These are phyloP conservation scores for Leptinotarsa rubiginosa DNA, from an alignment of 2,888 invertebrate species.

Conservation along the genomic window DNA sequence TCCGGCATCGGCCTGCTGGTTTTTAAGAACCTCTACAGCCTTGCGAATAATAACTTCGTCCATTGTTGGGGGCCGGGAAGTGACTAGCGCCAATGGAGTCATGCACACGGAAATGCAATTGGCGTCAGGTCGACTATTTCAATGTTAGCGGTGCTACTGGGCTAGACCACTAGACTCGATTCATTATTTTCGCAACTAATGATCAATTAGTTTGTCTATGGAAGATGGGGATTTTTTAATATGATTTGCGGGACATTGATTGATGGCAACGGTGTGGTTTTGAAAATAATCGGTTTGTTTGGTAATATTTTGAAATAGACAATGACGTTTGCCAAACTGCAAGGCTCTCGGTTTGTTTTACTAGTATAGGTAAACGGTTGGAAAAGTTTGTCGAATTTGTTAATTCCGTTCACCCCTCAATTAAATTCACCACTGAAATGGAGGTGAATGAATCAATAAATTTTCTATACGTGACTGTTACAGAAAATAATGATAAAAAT, in stretches of 20 bases:
- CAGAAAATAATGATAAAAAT: too few species aligned
- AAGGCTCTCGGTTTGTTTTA: too few species aligned
- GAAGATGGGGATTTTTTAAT: conserved; percentile 1
- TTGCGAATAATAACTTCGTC: conserved; percentile 48
- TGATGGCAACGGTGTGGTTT: neutral
- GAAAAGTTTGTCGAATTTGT: too few species aligned
- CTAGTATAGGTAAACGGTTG: too few species aligned
- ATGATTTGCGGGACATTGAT: neutral
- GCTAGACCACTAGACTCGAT: conserved; percentile 32
- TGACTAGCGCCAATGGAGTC: conserved; percentile 45
- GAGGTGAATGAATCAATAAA: too few species aligned
- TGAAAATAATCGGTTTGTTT: neutral
- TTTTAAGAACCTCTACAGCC: conserved; percentile 50
- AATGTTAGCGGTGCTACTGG: conserved; percentile 24
- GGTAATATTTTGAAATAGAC: too few species aligned
- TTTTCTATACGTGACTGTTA: too few species aligned
- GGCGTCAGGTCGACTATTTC: conserved; percentile 37
- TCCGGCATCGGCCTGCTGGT: conserved; percentile 56
- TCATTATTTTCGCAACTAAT: conserved; percentile 34
- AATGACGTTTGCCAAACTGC: too few species aligned
- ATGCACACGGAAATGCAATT: conserved; percentile 40
- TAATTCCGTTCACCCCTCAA: too few species aligned
- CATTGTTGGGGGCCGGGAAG: conserved; percentile 47
- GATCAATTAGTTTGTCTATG: conserved; percentile 36
- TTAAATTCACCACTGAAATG: too few species aligned